Base-by-base conservation (phyloP, 2,888 invertebrate species). In the Lepidochrysops patricia region DNA sequence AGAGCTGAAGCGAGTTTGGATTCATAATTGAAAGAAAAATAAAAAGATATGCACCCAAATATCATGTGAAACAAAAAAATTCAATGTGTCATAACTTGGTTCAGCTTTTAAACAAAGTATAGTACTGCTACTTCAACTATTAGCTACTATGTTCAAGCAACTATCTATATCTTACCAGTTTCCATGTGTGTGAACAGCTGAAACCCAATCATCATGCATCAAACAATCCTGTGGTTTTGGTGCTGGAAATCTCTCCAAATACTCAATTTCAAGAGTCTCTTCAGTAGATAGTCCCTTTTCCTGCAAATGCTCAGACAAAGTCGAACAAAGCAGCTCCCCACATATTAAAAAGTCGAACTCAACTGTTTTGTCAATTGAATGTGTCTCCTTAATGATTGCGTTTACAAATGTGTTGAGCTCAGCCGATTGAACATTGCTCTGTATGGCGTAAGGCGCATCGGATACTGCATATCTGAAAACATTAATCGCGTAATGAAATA, bases 191-290 rank as follows among this genome's bases (percentile, higher is more conserved):
- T 94, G 93, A 0, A 98, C 93, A 49, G 96, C 93, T 19, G 97
- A 95, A n/a, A 99, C 97, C 99, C 99, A 99, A 77, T 99, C 99
- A 82, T 98, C 97, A 73, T 98, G 98, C 78, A 96, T 91, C 66
- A 99, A 89, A 76, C 97, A 96, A 78, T 98, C 96, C 75, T 97
- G 93, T 0, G 98, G 98, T 72, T 96, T 93, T 0, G 99, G 99
- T 0, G 98, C 94, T 9, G 98, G 96, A 68, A 95, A 94, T 68
- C 95, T 92, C 76, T 97, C 95, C 23, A 98, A 89, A 83, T 98
- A 99, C 82, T 99, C 98, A 57, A 99, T 91, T 66, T 96, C 94
- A 66, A 98, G 87, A 7, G 96, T 94, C 59, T 93, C 92, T 90
- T 99, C 98, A 57, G 93, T 93, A 0, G 96, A 95, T 7, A 94